Conservation (phyloP, 2,113 vertebrate genomes). For the Dunckerocampus dactyliophorus region DNA sequence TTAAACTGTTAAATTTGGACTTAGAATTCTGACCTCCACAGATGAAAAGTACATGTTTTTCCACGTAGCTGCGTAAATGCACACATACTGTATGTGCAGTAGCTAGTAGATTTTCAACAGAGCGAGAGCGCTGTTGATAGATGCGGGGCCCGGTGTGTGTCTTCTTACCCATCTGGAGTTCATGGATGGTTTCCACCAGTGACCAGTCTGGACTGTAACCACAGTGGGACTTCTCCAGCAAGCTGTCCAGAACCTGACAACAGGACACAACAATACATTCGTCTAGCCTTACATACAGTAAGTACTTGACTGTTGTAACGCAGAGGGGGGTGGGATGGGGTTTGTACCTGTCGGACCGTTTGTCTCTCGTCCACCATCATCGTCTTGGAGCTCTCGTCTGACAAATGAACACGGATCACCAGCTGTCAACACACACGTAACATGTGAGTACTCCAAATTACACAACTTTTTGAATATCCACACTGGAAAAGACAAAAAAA, state of each 20-base stretch:
- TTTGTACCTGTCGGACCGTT: conserved; percentile 88
- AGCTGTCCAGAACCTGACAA: conserved; percentile 83
- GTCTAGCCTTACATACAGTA: neutral
- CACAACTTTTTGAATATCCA: too few species aligned
- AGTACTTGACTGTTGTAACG: neutral
- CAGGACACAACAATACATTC: neutral
- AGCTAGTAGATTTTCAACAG: too few species aligned
- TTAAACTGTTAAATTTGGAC: too few species aligned
- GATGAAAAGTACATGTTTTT: too few species aligned
- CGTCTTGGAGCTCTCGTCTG: conserved; percentile 97
- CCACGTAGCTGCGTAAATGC: too few species aligned
- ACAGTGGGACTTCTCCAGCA: conserved; percentile 97
- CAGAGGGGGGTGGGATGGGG: too few species aligned
- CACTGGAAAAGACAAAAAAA: neutral
- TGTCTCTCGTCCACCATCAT: conserved; percentile 99
- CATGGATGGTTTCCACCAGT: conserved; percentile 89
- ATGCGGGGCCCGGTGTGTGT: too few species aligned
- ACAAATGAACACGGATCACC: conserved; percentile 95
- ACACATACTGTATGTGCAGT: too few species aligned
- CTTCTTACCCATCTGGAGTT: conserved; percentile 93
- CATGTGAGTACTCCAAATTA: too few species aligned
- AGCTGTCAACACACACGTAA: conserved; percentile 66
- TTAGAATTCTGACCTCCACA: too few species aligned
- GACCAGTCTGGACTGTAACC: conserved; percentile 96
- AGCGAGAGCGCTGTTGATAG: too few species aligned